Evolutionary conservation across 2,888 invertebrate species (phyloP), one percentile per base, ranked within the genome.

Genomic region (Dusona sp.): DNA sequence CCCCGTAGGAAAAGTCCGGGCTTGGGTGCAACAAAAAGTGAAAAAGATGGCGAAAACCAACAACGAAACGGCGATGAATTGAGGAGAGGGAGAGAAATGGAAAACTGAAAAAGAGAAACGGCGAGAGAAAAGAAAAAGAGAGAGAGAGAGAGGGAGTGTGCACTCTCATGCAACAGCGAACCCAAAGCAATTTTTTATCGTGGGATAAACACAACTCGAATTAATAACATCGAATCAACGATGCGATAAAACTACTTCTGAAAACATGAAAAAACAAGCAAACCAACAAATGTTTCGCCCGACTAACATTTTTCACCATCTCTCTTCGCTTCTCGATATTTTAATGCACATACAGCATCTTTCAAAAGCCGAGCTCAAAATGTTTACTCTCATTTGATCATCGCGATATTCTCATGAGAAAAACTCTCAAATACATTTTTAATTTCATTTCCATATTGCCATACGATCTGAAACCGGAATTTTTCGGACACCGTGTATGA

Each of bases 171-270:
- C 74, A 74, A 67, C 81, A 57, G 29, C 38, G 33, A 83, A 78
- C 22, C 65, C 70, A 75, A 70, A 84, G 75, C 75, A 75, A 75
- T 80, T 22, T 75, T 61, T 84, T 75, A 65, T 75, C 80, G 70
- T 25, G 70, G 45, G 67, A 57, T 81, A 77, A 80, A 77, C 80
- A 36, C 64, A 65, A 72, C 75, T 80, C 64, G 70, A 67, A 80
- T 84, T 84, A 80, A 84, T 84, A 84, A 68, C 22, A 80, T 80
- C 80, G 84, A 80, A 80, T 80, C 77, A 72, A 25, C 80, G 65
- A 79, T 80, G 70, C 84, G 84, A 84, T 54, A 84, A 84, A 84
- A 81, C 54, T 57, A 79, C 68, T 79, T 73, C 29, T 33, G 42
- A 7, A 22, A 7, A 22, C 33, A 45, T 57, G 54, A 36, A 22